Evolutionary conservation across 1,140 invertebrate species (phyloP).

Genomic region (Drosophila punjabiensis): DNA sequence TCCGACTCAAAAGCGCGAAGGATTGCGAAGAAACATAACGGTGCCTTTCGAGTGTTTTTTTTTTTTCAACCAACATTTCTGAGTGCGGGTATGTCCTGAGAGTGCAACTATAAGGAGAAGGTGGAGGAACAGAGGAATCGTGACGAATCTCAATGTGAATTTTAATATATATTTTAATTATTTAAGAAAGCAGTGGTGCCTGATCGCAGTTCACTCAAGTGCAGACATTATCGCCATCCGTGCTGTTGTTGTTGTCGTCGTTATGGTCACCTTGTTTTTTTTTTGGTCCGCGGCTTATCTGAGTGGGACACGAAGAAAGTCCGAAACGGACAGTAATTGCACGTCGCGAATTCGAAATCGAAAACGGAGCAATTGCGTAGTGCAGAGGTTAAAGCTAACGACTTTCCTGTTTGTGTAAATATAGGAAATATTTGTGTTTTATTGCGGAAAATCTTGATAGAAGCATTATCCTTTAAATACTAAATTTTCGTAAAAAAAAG

Average conservation of each 20-base stretch:
- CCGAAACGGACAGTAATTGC: conserved; percentile 10
- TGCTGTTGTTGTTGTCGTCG: conserved; percentile 27
- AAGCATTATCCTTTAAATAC: not conserved
- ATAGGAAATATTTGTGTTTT: conserved; percentile 12
- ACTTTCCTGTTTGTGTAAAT: conserved; percentile 22
- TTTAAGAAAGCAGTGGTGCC: conserved; percentile 3
- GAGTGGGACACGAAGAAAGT: conserved; percentile 40
- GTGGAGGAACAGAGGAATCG: conserved; percentile 1
- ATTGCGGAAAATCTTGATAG: not conserved
- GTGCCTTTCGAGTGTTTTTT: conserved; percentile 11
- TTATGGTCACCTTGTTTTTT: conserved; percentile 35
- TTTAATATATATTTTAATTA: not conserved
- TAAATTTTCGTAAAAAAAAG: not conserved
- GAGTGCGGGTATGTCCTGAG: conserved; percentile 45
- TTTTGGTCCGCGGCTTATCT: conserved; percentile 35
- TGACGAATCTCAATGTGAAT: conserved; percentile 3
- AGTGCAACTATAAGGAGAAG: conserved; percentile 5
- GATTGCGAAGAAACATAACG: not conserved
- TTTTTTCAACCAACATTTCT: conserved; percentile 21
- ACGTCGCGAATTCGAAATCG: conserved; percentile 7
- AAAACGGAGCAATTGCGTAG: conserved; percentile 9
- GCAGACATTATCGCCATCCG: conserved; percentile 33
- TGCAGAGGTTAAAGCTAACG: conserved; percentile 13
- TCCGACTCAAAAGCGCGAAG: not conserved
- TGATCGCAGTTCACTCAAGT: conserved; percentile 20